These are phyloP conservation scores for Phoxinus phoxinus DNA, from an alignment of 2,113 vertebrate species.

Conservation along the genomic window DNA sequence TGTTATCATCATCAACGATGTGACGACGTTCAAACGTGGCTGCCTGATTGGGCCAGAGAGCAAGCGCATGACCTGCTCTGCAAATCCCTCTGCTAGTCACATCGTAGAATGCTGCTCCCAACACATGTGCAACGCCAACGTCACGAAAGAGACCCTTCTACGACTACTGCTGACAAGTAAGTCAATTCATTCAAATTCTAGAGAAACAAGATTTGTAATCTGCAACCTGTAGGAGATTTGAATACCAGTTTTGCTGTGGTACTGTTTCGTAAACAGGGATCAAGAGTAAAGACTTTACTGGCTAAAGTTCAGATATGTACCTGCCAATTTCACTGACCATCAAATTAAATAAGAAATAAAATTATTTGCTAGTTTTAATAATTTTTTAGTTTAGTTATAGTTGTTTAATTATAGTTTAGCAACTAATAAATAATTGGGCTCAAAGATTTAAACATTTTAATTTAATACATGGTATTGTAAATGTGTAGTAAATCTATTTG, in stretches of 20 bases:
- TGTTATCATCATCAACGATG: conserved; percentile 62
- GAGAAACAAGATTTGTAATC: background rate
- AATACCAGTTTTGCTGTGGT: background rate
- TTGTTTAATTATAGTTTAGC: too few species aligned
- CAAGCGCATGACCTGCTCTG: conserved; percentile 70
- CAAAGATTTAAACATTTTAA: background rate
- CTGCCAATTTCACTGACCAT: too few species aligned
- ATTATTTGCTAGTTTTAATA: too few species aligned
- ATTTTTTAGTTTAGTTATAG: too few species aligned
- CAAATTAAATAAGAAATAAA: too few species aligned
- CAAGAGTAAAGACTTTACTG: background rate
- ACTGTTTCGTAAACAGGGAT: background rate
- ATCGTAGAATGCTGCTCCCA: conserved; percentile 74
- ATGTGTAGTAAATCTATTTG: background rate
- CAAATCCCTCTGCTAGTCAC: conserved; percentile 65
- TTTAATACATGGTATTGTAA: background rate
- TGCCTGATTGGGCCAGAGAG: conserved; percentile 70
- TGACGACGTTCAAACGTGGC: conserved; percentile 68
- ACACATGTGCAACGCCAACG: conserved; percentile 77
- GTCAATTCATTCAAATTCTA: background rate
- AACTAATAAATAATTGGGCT: too few species aligned
- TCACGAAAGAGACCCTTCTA: conserved; percentile 63
- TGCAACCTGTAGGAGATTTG: background rate
- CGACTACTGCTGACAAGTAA: conserved; percentile 69
- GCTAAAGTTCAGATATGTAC: too few species aligned